Conservation (phyloP, 2,797 vertebrate genomes). For the Paedocypris micromegethes region DNA sequence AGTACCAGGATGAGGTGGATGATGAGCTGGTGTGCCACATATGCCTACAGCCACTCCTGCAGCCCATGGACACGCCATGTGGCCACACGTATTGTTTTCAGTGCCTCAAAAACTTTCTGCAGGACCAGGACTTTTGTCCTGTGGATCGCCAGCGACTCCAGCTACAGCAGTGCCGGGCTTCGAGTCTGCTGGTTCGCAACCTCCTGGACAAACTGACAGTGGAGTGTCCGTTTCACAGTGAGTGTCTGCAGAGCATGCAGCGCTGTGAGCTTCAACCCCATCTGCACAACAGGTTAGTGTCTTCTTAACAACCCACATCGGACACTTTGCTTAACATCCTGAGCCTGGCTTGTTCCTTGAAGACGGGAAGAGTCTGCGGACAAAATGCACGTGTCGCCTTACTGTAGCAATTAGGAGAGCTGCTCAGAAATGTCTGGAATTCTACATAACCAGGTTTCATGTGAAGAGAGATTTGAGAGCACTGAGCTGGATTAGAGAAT, state of each 20-base stretch:
- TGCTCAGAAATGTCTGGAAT: conserved; percentile 30
- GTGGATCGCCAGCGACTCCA: conserved; percentile 83
- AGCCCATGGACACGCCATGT: conserved; percentile 89
- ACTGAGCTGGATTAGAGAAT: conserved; percentile 39
- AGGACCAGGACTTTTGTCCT: conserved; percentile 85
- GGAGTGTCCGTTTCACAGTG: conserved; percentile 73
- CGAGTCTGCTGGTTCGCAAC: conserved; percentile 86
- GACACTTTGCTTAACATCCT: no score
- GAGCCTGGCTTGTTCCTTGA: no score
- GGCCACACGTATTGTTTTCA: conserved; percentile 88
- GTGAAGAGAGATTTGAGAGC: conserved; percentile 32
- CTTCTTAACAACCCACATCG: neutral
- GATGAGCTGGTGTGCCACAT: conserved; percentile 90
- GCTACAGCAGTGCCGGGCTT: conserved; percentile 81
- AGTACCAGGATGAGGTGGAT: conserved; percentile 89
- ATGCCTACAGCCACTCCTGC: conserved; percentile 86
- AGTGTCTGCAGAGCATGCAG: conserved; percentile 83
- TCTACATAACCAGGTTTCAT: conserved; percentile 33
- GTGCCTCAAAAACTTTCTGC: conserved; percentile 86
- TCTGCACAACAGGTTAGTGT: conserved; percentile 82
- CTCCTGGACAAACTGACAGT: conserved; percentile 84
- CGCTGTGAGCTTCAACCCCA: conserved; percentile 87
- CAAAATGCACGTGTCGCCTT: neutral
- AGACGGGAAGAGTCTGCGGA: neutral
- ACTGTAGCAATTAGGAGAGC: conserved; percentile 5